Evolutionary conservation across 2,113 vertebrate genomes (phyloP), one percentile per base, ranked within the genome.

Genomic region (Phaethon lepturus): DNA sequence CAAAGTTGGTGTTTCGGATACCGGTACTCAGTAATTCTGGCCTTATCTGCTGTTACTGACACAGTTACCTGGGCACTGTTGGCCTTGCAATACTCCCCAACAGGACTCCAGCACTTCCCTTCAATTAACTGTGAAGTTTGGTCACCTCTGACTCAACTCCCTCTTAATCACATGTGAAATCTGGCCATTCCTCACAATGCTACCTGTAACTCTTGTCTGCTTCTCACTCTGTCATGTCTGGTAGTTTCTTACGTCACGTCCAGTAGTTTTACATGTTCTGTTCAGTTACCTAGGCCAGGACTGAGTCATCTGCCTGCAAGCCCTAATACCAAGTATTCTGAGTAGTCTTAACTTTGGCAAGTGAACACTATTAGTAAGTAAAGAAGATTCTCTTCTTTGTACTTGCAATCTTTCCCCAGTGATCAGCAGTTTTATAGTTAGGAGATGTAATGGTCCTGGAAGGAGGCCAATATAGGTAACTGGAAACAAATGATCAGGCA

Each of bases 121-220:
- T 77, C 31, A 44, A 1, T 3, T 8, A 8, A 28, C 2, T 22
- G 11, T 42, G 58, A 33, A 42, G 4, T 33, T 40, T 40, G 24
- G 8, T 71, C 14, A 23, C 55, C 38, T 72, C 47, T 56, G 71
- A 23, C 13, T 60, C 20, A 40, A 1, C 4, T 76, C 10, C 15
- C 15, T 25, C 17, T 3, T 64, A 28, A 1, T 1, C 0, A 0
- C 20, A 23, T 56, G 22, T 67, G 55, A 18, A 45, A 33, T 18
- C 4, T 52, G 42, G 11, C 38, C 28, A 2, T 47, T 74, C 13
- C 56, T 82, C 33, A 2, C 42, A 13, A 1, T 22, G 18, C 31
- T 53, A 13, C 50, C 55, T 69, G 22, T 20, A 45, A 20, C 38
- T 35, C 7, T 11, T 50, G 28, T 4, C 77, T 78, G 5, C 64